Evolutionary conservation across 2,888 invertebrate species (phyloP), one percentile per base, ranked within the genome.

Genomic region (Oxytorus armatus): DNA sequence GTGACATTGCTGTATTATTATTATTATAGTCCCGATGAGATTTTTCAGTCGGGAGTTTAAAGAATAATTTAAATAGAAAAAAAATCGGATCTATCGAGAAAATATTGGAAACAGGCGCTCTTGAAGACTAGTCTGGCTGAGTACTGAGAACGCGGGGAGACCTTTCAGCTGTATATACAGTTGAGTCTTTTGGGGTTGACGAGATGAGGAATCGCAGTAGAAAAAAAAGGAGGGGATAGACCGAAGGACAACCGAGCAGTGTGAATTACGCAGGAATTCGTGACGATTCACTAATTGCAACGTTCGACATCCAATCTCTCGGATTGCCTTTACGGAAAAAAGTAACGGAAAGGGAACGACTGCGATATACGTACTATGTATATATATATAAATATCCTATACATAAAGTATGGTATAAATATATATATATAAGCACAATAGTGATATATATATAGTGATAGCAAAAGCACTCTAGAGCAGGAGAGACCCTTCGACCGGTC

Each of bases 231-330:
- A 3, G 3, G 1, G 36, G 36, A 7, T n/a, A n/a, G n/a, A n/a
- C n/a, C n/a, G 36, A 36, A 36, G 36, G 10, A 10, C 44, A 14
- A 44, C 11, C 25, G n/a, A 23, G 49, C 66, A 5, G 76, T 61
- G 82, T 81, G 77, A 77, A 75, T 80, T 75, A 80, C 77, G 51
- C 63, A 72, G 77, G 79, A 82, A 82, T 83, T 83, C 77, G 78
- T 84, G 85, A 83, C 81, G 84, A 86, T 84, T 85, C 82, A 82
- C 82, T 85, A 85, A 87, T 87, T 86, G 85, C 81, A 82, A 79
- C 61, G 82, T 82, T 84, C 75, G 83, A 80, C 72, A 36, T 69
- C 79, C 84, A 86, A 86, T 86, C 83, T 85, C 77, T 77, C 76
- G 77, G 81, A 87, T 87, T 85, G 84, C 80, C 83, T 86, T 85